Percentiles rank a stretch among this genome's conserved stretches.
These are phyloP conservation scores for Trichomalopsis sarcophagae DNA, from an alignment of 1,140 invertebrate genomes.

Conservation along the genomic window DNA sequence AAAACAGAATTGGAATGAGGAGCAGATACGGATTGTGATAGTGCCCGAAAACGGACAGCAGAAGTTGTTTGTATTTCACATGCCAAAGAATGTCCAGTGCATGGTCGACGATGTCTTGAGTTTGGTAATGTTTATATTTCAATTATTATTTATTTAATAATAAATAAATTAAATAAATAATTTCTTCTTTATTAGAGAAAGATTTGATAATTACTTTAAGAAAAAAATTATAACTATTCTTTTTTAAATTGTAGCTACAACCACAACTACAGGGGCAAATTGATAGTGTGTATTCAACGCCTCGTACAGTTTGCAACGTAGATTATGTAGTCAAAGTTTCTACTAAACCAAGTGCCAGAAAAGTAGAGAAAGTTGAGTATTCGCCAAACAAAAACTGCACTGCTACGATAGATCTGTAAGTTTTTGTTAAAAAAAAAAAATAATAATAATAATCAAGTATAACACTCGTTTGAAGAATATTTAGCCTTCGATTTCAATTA, in stretches of 20 bases:
- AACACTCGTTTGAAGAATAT: not conserved
- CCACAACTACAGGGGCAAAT: not conserved
- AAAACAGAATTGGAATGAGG: not conserved
- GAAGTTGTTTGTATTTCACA: not conserved
- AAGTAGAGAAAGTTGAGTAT: not conserved
- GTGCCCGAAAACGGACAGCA: not conserved
- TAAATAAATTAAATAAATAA: not conserved
- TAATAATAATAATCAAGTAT: too few relatives aligned
- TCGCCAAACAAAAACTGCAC: not conserved
- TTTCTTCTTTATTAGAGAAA: not conserved
- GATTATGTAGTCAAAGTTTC: not conserved
- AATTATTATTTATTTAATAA: too few relatives aligned
- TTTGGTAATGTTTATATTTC: conserved; percentile 5
- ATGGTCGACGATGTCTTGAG: conserved; percentile 4
- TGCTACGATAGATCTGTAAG: not conserved
- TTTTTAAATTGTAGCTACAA: not conserved
- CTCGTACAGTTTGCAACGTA: not conserved
- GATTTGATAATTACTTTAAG: not conserved
- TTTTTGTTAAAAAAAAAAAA: not conserved
- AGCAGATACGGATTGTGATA: not conserved
- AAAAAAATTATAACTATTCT: not conserved
- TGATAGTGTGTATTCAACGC: not conserved
- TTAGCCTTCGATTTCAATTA: not conserved
- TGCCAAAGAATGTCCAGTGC: not conserved
- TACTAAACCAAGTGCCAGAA: not conserved